A percentile compares a stretch with the other conserved stretches of the same genome.
Conservation (phyloP, 1,140 invertebrate species). For the Gryllus bimaculatus region DNA sequence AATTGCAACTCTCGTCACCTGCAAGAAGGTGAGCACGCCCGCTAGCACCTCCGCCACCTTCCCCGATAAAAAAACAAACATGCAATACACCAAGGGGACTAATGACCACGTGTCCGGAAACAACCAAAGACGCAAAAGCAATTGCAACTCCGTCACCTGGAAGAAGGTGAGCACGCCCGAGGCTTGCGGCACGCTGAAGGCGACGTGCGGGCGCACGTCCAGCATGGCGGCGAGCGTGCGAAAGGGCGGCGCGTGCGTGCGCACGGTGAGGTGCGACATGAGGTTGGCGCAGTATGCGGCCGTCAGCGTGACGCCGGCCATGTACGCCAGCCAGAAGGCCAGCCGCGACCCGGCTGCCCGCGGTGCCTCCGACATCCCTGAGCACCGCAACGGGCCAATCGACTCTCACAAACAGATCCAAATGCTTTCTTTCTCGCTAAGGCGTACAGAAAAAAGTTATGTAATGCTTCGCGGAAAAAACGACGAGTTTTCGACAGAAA, state of each 20-base stretch:
- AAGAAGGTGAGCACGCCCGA: not conserved
- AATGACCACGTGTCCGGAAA: too few relatives aligned
- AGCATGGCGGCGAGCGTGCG: not conserved
- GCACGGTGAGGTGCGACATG: not conserved
- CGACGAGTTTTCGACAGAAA: too few relatives aligned
- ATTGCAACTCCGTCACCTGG: not conserved
- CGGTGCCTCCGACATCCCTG: not conserved
- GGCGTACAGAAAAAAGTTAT: too few relatives aligned
- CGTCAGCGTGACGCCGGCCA: not conserved
- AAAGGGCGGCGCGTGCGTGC: not conserved
- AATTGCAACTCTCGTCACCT: not conserved
- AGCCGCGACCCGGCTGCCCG: not conserved
- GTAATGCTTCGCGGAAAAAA: too few relatives aligned
- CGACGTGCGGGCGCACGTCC: not conserved
- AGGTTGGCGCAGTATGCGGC: not conserved
- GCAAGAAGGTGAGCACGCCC: not conserved
- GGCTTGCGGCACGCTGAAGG: not conserved
- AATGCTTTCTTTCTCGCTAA: too few relatives aligned
- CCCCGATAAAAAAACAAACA: too few relatives aligned
- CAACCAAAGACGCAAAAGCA: too few relatives aligned
- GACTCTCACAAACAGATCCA: too few relatives aligned
- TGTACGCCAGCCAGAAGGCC: not conserved
- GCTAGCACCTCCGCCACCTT: too few relatives aligned
- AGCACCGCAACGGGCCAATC: too few relatives aligned
- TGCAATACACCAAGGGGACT: too few relatives aligned